Evolutionary conservation across 2,113 vertebrate species (phyloP).

Genomic region (Grallaria varia): DNA sequence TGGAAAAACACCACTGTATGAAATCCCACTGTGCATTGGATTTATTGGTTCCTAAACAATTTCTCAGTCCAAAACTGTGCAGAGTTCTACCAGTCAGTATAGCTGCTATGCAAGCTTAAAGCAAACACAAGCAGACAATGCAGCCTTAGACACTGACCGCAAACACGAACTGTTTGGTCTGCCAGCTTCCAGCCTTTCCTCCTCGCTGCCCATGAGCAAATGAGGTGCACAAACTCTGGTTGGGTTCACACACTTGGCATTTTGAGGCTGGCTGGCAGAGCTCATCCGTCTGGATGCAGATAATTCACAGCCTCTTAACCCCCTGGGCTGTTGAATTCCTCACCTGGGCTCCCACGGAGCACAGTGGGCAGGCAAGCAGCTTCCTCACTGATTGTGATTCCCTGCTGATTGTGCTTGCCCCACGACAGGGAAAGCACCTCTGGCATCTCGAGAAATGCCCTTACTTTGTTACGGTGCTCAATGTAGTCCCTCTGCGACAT

Average conservation of each 20-base stretch:
- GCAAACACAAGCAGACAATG: not conserved
- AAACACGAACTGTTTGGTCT: not conserved
- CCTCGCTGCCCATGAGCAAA: not conserved
- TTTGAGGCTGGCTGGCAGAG: not conserved
- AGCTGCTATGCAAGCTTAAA: not conserved
- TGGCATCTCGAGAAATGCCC: not conserved
- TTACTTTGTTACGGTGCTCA: not conserved
- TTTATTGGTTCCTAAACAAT: not conserved
- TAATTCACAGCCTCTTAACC: not conserved
- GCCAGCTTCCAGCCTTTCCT: not conserved
- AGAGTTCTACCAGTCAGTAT: not conserved
- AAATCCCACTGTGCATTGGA: not conserved
- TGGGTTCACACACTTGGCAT: not conserved
- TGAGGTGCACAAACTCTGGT: not conserved
- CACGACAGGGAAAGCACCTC: fast-evolving
- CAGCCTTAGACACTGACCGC: not conserved
- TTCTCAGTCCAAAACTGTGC: not conserved
- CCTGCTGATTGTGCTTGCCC: not conserved
- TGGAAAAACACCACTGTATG: not conserved
- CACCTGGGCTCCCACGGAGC: not conserved
- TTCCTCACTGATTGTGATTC: no score
- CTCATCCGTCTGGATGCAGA: not conserved
- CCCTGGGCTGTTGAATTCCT: not conserved
- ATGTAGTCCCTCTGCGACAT: not conserved
- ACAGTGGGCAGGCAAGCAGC: not conserved